These are phyloP conservation scores for Drosophila varians DNA, from an alignment of 1,140 invertebrate genomes.

Conservation along the genomic window DNA sequence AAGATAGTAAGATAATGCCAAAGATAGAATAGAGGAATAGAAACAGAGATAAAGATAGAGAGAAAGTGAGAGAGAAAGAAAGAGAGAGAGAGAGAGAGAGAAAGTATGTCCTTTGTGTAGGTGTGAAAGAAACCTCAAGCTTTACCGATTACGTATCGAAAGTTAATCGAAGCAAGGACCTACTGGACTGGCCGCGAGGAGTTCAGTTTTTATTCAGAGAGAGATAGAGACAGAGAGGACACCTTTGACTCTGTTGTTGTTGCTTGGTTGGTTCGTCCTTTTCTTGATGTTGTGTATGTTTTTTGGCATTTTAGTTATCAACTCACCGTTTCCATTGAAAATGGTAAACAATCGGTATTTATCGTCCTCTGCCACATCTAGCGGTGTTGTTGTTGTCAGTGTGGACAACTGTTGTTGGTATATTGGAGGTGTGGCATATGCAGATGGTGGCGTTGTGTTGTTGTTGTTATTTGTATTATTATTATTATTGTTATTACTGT, in stretches of 20 bases:
- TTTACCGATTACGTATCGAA: neutral
- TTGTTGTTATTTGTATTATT: slow-evolving; percentile 51
- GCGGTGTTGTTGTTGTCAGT: slow-evolving; percentile 74
- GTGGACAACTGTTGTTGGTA: slow-evolving; percentile 74
- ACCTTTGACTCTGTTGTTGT: slow-evolving; percentile 1
- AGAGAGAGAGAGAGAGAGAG: slow-evolving; percentile 19
- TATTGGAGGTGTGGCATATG: slow-evolving; percentile 68
- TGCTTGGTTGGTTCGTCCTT: neutral
- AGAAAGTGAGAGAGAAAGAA: slow-evolving; percentile 8
- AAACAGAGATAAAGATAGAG: slow-evolving; percentile 5
- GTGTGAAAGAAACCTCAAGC: slow-evolving; percentile 16
- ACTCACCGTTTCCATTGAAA: slow-evolving; percentile 83
- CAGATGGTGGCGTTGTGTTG: slow-evolving; percentile 68
- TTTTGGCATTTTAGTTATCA: neutral
- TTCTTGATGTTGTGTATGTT: neutral
- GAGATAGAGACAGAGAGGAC: neutral
- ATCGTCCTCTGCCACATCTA: slow-evolving; percentile 74
- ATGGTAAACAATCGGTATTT: slow-evolving; percentile 83
- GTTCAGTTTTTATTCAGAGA: neutral
- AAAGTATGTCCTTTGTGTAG: slow-evolving; percentile 6
- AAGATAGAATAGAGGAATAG: slow-evolving; percentile 12
- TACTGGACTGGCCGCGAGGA: slow-evolving; percentile 17
- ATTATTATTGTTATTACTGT: slow-evolving; percentile 39
- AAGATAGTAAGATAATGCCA: slow-evolving; percentile 13
- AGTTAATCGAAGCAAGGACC: neutral